Base-by-base conservation (phyloP, 2,888 invertebrate species). In the Lamproptera curius region DNA sequence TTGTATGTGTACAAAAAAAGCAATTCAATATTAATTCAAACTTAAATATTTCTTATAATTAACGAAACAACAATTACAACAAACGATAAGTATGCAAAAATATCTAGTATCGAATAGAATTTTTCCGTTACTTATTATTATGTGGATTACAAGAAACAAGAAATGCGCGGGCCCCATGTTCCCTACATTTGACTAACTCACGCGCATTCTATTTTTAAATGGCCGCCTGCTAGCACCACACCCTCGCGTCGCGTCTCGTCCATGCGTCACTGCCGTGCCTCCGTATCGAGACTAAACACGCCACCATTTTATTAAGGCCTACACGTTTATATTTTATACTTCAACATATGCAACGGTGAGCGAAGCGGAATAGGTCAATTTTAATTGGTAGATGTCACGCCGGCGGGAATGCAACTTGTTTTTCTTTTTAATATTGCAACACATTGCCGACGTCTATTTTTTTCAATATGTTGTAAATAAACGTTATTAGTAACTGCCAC, bases 201-300 rank as follows among this genome's bases (percentile, higher is more conserved):
- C 53, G 59, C 55, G 62, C 56, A 55, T 31, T 58, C 57, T 76
- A 76, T 70, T 68, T 72, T 67, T 61, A 65, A 48, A 38, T 39
- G 34, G 39, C n/a, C 42, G 59, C 36, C 47, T 39, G 49, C 50
- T 49, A 46, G 51, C 50, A 62, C 73, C 76, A 73, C 76, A 68
- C 80, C 75, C 69, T 67, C 70, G 45, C 46, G 43, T 16, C 39
- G 55, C 44, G 46, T 51, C 54, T 53, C 49, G 49, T 43, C 58
- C 44, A 58, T 65, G 64, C 77, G 74, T 81, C 79, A 81, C 50
- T 51, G 69, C 62, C 79, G 65, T 68, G 81, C 76, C 81, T 75
- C 72, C 69, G 41, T 55, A 54, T 58, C 52, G 11, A 31, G 31
- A 37, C 48, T 49, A 47, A 51, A 44, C 35, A 28, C 10, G 42